Base-by-base conservation (phyloP, 2,888 invertebrate species). In the Drosophila diplacantha region DNA sequence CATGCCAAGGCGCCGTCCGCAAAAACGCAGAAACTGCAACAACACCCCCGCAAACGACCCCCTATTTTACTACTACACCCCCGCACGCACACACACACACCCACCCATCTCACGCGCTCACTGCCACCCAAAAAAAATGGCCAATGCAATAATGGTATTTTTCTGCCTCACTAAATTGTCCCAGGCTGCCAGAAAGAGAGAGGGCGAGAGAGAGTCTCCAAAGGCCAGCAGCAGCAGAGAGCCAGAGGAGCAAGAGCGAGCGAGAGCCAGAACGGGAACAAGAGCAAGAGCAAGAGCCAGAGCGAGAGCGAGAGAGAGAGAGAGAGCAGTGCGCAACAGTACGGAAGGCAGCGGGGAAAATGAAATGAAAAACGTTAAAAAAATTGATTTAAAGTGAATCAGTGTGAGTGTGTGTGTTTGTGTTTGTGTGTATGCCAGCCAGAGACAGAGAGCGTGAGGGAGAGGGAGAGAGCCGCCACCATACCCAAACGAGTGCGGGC, bases 311-410 rank as follows among this genome's bases (percentile, higher is more conserved):
- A 49, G 18, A 47, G 18, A 47, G 41, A 49, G 22, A 50, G 58
- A 49, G 18, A 56, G 66, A 69, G 69, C 46, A 53, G 68, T 60
- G 84, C 79, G 82, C 84, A 80, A 80, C 78, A 80, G 73, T 71
- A 64, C 39, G 56, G 20, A 46, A 66, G 65, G 49, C 67, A 58
- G 59, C 62, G 71, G 14, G 69, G 80, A 74, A 83, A 81, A 83
- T 81, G 77, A 74, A 83, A 80, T 81, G 83, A 78, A 78, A 78
- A 78, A 83, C 82, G 73, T 57, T 69, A 83, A 83, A 80, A 83
- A 80, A 80, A 80, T 80, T 80, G 82, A 80, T 80, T 80, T 80
- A 80, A 80, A 80, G 80, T 80, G 80, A 80, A 78, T 79, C 81
- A 51, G 43, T 51, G 31, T 60, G 56, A 18, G 37, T 58, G 49